Base-by-base conservation (phyloP, 2,888 invertebrate genomes). In the Drosophila pegasa region DNA sequence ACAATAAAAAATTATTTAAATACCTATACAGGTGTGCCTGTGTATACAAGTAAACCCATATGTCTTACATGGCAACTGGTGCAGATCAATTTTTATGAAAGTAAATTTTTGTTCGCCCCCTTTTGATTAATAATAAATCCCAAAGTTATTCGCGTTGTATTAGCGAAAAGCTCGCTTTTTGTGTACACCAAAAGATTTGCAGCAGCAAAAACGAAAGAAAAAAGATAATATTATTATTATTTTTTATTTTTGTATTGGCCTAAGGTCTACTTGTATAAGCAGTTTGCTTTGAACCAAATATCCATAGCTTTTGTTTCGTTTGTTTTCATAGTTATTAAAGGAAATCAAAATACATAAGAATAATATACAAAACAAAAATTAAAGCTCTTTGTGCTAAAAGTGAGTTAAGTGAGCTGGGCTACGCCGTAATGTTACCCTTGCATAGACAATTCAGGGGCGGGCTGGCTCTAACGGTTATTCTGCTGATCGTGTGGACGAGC, bases 381-480 rank as follows among this genome's bases (percentile, higher is more conserved):
- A 10, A 59, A 31, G 29, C 29, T 31, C 33, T 62, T 57, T 48
- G 31, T 14, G 35, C 5, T 29, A 29, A 51, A 50, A 60, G 41
- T 57, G 74, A 22, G 48, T 57, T 38, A 48, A 55, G 38, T 58
- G 33, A 37, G 77, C 58, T 69, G 41, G 9, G 33, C 9, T 47
- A 52, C n/a, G 57, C 50, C 67, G 74, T 60, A 48, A 71, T 80
- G 86, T 47, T 68, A 62, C 52, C 57, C 45, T 58, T 74, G 62
- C 63, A 59, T 38, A 63, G 48, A 61, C 63, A 52, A 64, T 60
- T 64, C 50, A 59, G 71, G 55, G 47, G 66, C 63, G 69, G 72
- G 50, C 43, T 75, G 51, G 58, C 70, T 29, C 22, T 67, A 37
- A 51, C 64, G 27, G 74, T 75, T 71, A 55, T 64, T 69, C 38